Conservation (phyloP, 1,140 invertebrate genomes). For the Zaprionus tsacasi region DNA sequence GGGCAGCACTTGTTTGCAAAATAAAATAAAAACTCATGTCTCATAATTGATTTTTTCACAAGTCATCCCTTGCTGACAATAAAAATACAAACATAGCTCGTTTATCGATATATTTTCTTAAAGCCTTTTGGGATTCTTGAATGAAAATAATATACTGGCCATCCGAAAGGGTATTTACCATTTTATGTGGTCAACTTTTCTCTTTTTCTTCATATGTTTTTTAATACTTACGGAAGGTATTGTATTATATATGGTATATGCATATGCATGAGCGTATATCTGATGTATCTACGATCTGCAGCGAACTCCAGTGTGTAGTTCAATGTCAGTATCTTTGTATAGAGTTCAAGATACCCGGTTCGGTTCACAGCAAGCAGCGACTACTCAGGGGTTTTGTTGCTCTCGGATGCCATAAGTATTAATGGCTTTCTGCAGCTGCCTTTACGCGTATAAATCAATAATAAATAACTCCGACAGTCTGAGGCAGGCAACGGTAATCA, state of each 20-base stretch:
- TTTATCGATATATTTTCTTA: background rate
- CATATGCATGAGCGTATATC: conserved; percentile 35
- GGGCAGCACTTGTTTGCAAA: too few relatives aligned
- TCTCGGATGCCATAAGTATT: conserved; percentile 52
- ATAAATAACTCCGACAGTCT: conserved; percentile 46
- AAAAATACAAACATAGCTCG: too few relatives aligned
- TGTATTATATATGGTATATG: conserved; percentile 25
- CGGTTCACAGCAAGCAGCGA: background rate
- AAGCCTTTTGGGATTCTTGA: background rate
- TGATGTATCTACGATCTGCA: conserved; percentile 14
- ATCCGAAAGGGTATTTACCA: background rate
- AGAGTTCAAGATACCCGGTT: conserved; percentile 62
- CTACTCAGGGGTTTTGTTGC: too few relatives aligned
- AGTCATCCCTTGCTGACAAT: too few relatives aligned
- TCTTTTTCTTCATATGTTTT: conserved; percentile 9
- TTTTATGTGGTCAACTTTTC: conserved; percentile 11
- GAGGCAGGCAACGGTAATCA: conserved; percentile 55
- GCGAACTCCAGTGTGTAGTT: conserved; percentile 54
- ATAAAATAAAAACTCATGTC: too few relatives aligned
- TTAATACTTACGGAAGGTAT: conserved; percentile 24
- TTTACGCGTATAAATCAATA: conserved; percentile 75
- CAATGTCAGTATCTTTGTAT: conserved; percentile 58
- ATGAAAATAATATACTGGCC: too few relatives aligned
- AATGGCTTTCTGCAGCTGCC: conserved; percentile 72
- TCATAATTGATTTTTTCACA: too few relatives aligned